Evolutionary conservation across 2,113 vertebrate species (phyloP).

Genomic region (Equus quagga): DNA sequence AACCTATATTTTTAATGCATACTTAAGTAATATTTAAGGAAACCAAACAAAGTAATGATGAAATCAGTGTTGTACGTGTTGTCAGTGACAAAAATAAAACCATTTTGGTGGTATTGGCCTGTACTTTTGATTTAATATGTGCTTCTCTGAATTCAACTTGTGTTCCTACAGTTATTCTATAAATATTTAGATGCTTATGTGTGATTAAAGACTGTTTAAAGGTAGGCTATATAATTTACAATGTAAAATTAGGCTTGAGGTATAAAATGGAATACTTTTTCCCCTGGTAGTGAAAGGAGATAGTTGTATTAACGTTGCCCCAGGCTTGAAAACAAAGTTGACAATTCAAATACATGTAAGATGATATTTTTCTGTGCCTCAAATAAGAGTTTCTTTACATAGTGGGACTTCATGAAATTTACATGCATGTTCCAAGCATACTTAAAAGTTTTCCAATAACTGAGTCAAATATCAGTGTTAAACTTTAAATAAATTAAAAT

Average conservation of each 20-base stretch:
- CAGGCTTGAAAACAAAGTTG: conserved; percentile 27
- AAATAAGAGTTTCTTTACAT: background rate
- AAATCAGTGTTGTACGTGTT: conserved; percentile 41
- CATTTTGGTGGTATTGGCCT: conserved; percentile 41
- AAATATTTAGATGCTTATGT: conserved; percentile 32
- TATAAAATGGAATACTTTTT: conserved; percentile 17
- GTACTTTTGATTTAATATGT: conserved; percentile 56
- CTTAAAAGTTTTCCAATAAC: background rate
- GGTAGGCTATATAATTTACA: background rate
- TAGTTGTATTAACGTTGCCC: background rate
- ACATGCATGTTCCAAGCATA: background rate
- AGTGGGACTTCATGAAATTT: conserved; percentile 3
- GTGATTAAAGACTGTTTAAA: conserved; percentile 26
- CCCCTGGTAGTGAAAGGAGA: background rate
- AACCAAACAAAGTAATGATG: conserved; percentile 54
- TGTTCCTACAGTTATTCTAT: background rate
- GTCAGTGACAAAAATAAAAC: conserved; percentile 71
- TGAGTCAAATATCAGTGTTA: conserved; percentile 4
- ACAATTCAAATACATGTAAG: conserved; percentile 2
- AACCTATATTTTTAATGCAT: conserved; percentile 75
- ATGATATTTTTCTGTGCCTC: background rate
- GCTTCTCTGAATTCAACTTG: conserved; percentile 30
- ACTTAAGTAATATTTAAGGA: conserved; percentile 60
- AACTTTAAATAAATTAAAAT: background rate
- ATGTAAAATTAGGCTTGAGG: background rate